Conservation (phyloP, 2,888 invertebrate genomes). For the Pristionchus mayeri region DNA sequence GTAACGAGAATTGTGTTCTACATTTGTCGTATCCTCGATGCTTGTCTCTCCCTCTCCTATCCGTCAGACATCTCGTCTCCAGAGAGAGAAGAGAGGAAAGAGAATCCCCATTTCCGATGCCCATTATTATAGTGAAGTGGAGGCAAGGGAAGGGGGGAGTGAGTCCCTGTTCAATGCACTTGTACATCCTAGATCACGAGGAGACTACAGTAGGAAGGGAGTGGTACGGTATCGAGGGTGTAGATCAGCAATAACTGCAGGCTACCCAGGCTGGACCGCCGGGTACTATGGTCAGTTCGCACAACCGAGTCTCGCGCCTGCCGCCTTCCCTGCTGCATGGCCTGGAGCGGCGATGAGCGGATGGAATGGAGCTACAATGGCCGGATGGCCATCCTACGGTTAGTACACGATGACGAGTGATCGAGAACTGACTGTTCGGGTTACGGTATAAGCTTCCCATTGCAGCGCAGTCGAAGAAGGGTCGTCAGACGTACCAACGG, state of each 20-base stretch:
- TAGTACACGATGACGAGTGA: slow-evolving; percentile 49
- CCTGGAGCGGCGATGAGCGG: slow-evolving; percentile 63
- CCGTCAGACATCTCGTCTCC: slow-evolving; percentile 37
- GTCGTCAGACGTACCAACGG: slow-evolving; percentile 72
- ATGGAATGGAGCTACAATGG: slow-evolving; percentile 60
- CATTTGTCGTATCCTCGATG: no score
- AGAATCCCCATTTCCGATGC: slow-evolving; percentile 24
- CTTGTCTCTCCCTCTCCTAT: background rate
- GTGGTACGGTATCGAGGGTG: background rate
- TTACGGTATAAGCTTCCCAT: background rate
- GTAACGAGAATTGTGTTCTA: no score
- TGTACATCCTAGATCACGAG: background rate
- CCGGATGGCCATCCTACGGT: slow-evolving; percentile 69
- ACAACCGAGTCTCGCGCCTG: slow-evolving; percentile 63
- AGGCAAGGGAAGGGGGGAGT: background rate
- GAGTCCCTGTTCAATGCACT: background rate
- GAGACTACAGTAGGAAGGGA: background rate
- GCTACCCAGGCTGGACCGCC: slow-evolving; percentile 58
- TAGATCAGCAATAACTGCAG: background rate
- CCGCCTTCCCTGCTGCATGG: slow-evolving; percentile 63
- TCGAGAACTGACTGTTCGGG: background rate
- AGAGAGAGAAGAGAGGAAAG: background rate
- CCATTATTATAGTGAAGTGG: slow-evolving; percentile 41
- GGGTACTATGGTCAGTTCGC: slow-evolving; percentile 63
- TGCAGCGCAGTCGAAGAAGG: slow-evolving; percentile 73